Conservation (phyloP, 2,888 invertebrate genomes). For the Barypeithes pellucidus region DNA sequence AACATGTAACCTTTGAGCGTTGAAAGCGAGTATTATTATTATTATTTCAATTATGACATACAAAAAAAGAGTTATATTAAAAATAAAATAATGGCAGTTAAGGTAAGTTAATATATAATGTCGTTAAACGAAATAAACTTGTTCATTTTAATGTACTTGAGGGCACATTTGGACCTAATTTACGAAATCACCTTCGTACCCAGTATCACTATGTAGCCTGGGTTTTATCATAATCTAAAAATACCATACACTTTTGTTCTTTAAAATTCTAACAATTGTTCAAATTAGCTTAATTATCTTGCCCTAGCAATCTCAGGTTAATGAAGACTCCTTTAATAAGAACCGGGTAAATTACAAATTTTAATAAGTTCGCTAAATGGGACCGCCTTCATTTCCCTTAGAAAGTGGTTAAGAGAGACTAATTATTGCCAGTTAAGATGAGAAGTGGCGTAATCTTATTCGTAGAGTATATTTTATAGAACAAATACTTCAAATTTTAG, state of each 20-base stretch:
- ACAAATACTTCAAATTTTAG: too few species aligned
- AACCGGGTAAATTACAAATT: slow-evolving; percentile 16
- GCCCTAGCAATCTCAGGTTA: slow-evolving; percentile 6
- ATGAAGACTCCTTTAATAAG: slow-evolving; percentile 17
- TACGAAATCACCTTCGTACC: too few species aligned
- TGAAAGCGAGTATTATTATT: too few species aligned
- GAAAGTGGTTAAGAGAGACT: slow-evolving; percentile 8
- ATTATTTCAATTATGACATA: too few species aligned
- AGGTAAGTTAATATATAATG: too few species aligned
- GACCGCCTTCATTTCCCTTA: slow-evolving; percentile 5
- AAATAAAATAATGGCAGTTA: too few species aligned
- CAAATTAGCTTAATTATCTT: slow-evolving; percentile 20
- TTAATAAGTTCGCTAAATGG: slow-evolving; percentile 15
- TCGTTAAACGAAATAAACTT: too few species aligned
- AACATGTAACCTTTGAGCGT: too few species aligned
- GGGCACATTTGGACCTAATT: too few species aligned
- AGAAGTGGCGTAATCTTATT: background rate
- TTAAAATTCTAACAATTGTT: slow-evolving; percentile 10
- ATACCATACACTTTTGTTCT: slow-evolving; percentile 9
- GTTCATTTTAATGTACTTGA: too few species aligned
- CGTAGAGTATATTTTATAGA: background rate
- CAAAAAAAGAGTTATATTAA: too few species aligned
- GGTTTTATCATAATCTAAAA: background rate
- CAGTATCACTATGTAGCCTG: too few species aligned
- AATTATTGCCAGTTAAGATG: background rate